A percentile compares a stretch with the other conserved stretches of the same genome.
phyloP scores from a whole-genome alignment of 2,888 invertebrate genomes.

The Glyphotaelius pellucidus region DNA sequence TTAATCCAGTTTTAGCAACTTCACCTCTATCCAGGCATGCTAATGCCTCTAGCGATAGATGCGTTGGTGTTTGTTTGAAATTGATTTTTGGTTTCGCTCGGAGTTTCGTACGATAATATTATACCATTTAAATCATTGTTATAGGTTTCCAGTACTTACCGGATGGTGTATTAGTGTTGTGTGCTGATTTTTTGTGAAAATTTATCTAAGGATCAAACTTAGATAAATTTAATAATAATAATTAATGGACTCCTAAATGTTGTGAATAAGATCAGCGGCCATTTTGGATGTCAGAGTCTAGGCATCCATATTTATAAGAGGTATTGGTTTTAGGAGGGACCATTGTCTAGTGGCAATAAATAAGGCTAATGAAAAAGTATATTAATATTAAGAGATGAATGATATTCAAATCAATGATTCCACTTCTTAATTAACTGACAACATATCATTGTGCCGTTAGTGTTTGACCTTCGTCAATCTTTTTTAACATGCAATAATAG shows the following conservation, averaged over 20 bases:
- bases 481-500: neutral
- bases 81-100: neutral
- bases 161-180: neutral
- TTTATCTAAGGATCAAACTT: neutral
- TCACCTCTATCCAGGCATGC: neutral
- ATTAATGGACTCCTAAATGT: too few relatives aligned
- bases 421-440: neutral
- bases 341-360: neutral
- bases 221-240: too few relatives aligned
- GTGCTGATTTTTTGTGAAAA: neutral
- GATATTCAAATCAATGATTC: neutral
- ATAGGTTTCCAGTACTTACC: neutral
- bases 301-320: neutral
- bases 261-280: neutral
- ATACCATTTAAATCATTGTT: neutral
- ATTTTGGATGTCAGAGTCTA: neutral
- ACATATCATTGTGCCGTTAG: neutral
- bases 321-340: neutral
- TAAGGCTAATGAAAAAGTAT: neutral
- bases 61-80: neutral
- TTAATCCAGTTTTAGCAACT: too few relatives aligned
- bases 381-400: too few relatives aligned
- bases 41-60: neutral
- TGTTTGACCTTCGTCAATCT: neutral
- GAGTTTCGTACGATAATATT: neutral